A percentile compares a stretch with the other conserved stretches of the same genome.
Conservation (phyloP, 1,140 invertebrate genomes). For the Fragariocoptes setiger region DNA sequence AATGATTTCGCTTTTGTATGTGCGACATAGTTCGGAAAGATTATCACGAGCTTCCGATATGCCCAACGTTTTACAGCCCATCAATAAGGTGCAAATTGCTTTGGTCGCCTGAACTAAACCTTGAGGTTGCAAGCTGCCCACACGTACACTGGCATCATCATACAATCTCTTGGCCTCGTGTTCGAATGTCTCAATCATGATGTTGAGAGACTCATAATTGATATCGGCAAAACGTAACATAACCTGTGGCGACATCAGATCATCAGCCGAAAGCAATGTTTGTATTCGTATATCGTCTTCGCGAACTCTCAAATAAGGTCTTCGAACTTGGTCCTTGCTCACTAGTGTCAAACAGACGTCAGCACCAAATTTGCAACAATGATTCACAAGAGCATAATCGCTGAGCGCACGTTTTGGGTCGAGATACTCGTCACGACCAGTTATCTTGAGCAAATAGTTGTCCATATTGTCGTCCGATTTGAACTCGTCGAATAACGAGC, state of each 20-base stretch:
- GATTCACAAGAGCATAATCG: constrained; percentile 70
- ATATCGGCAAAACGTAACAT: constrained; percentile 6
- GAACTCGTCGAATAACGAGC: constrained; percentile 15
- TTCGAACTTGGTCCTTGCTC: constrained; percentile 22
- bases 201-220: constrained; percentile 14
- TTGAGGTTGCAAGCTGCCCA: constrained; percentile 14
- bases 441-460: constrained; percentile 26
- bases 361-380: constrained; percentile 66
- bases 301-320: constrained; percentile 32
- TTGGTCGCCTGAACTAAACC: constrained; percentile 57
- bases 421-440: constrained; percentile 46
- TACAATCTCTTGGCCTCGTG: constrained; percentile 16
- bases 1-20: background rate
- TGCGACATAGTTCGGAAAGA: constrained; percentile 3
- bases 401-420: constrained; percentile 28
- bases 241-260: constrained; percentile 6
- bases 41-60: constrained; percentile 34
- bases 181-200: constrained; percentile 18
- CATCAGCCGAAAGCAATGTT: constrained; percentile 7
- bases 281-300: constrained; percentile 10
- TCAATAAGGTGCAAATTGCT: constrained; percentile 54
- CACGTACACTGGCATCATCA: constrained; percentile 11
- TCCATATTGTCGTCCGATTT: constrained; percentile 9
- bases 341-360: constrained; percentile 42
- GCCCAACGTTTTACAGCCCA: constrained; percentile 51